These are phyloP conservation scores for Ophion obscuratus DNA, from an alignment of 2,888 invertebrate species.

Conservation along the genomic window DNA sequence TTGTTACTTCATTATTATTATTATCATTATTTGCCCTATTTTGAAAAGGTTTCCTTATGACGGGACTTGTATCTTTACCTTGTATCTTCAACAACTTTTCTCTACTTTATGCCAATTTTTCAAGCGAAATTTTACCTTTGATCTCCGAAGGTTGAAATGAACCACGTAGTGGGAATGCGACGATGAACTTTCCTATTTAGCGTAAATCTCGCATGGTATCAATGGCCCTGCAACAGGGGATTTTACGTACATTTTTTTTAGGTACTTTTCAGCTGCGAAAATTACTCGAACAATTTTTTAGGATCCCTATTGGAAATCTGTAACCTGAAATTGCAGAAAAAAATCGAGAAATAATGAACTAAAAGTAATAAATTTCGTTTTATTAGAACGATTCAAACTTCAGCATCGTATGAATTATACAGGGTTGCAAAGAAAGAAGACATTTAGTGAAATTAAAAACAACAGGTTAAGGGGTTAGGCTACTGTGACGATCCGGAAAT, in stretches of 20 bases:
- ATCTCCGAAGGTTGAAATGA: neutral
- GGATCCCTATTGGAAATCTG: neutral
- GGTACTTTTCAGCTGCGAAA: neutral
- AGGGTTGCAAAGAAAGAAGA: neutral
- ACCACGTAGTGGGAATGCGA: neutral
- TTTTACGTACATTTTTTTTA: neutral
- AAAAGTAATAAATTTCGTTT: too few relatives aligned
- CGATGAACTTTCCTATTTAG: neutral
- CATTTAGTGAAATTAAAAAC: neutral
- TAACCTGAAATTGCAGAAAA: neutral
- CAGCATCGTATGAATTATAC: neutral
- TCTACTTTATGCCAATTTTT: neutral
- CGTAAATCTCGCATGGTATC: neutral
- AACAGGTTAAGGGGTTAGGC: neutral
- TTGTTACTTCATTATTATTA: slow-evolving; percentile 39
- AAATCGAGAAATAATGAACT: too few relatives aligned
- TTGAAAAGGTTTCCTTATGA: slow-evolving; percentile 25
- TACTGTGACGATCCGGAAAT: too few relatives aligned
- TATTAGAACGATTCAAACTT: neutral
- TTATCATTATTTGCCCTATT: neutral
- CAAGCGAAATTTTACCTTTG: neutral
- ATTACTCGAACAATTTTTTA: neutral
- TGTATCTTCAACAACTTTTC: neutral
- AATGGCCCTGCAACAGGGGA: neutral
- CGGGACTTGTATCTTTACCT: slow-evolving; percentile 6